Percentiles rank a stretch among this genome's conserved stretches.
Conservation (phyloP, 2,797 vertebrate species). For the Semotilus atromaculatus region DNA sequence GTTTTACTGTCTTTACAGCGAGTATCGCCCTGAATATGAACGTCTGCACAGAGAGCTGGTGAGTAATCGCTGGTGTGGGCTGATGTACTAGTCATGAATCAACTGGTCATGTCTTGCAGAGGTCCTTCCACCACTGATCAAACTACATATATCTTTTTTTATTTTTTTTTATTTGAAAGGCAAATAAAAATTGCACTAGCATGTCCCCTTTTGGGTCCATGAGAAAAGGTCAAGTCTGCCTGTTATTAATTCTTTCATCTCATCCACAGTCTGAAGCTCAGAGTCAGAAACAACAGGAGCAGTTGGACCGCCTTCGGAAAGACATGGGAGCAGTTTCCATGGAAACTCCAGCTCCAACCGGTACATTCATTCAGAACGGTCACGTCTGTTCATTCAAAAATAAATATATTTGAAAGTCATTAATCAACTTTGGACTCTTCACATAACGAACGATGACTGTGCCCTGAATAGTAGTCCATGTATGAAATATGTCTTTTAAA, state of each 20-base stretch:
- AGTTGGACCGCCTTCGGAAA: constrained; percentile 85
- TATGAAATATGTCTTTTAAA: neutral
- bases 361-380: constrained; percentile 45
- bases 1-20: constrained; percentile 74
- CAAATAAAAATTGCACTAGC: neutral
- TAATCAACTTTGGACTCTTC: neutral
- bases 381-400: constrained; percentile 26
- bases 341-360: constrained; percentile 61
- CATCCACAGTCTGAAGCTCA: constrained; percentile 80
- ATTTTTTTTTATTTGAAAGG: neutral
- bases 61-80: constrained; percentile 60
- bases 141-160: neutral
- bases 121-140: neutral
- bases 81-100: constrained; percentile 28
- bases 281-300: constrained; percentile 84
- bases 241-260: constrained; percentile 26
- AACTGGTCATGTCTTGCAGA: neutral
- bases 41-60: constrained; percentile 86
- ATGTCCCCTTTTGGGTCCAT: neutral
- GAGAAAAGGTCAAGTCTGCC: neutral
- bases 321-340: constrained; percentile 86
- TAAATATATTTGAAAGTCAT: neutral
- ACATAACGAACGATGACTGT: neutral
- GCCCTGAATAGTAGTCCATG: no score
- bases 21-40: constrained; percentile 93